Evolutionary conservation across 1,140 invertebrate species (phyloP), one percentile per base, ranked within the genome.

Genomic region (Zaprionus gabonicus): DNA sequence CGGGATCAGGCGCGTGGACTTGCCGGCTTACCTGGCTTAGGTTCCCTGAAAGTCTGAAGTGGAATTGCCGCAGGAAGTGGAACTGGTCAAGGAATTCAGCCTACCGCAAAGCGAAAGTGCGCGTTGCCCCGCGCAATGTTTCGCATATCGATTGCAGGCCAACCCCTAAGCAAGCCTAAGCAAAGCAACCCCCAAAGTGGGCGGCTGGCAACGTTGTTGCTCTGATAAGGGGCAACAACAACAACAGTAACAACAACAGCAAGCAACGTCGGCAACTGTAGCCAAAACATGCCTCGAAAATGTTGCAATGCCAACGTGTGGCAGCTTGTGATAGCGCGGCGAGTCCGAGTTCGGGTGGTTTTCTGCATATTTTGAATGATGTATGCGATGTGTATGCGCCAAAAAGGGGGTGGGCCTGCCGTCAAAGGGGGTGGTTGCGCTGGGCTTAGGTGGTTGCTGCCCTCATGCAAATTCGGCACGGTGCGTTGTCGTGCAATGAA

Each of bases 261-360:
- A n/a, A 88, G 56, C 59, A 71, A 53, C 65, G 62, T 46, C 60
- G 80, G 17, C 65, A 57, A 17, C 31, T 55, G 17, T 17, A 53
- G 27, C 46, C 57, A 20, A 46, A 68, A 78, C 76, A 78, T 74
- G 73, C 59, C 66, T 44, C 84, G 78, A 84, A 85, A 88, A 88
- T 88, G 84, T 88, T 88, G 84, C 87, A 90, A 79, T 88, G 81
- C 71, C 83, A 88, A 87, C 85, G 84, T 87, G 84, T 87, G 84
- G 84, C 84, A 88, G 84, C 84, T 84, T 87, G 81, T 88, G 84
- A 87, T 87, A 87, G 83, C 83, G 41, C 2, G 66, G 84, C 83
- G 7, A 6, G 71, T 69, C 71, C 66, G 31, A 73, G 63, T 57
- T 56, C 64, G 28, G 13, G 46, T 59, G 82, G 81, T 71, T 70